phyloP scores from a whole-genome alignment of 2,113 vertebrate species.

The Mustela lutreola region DNA sequence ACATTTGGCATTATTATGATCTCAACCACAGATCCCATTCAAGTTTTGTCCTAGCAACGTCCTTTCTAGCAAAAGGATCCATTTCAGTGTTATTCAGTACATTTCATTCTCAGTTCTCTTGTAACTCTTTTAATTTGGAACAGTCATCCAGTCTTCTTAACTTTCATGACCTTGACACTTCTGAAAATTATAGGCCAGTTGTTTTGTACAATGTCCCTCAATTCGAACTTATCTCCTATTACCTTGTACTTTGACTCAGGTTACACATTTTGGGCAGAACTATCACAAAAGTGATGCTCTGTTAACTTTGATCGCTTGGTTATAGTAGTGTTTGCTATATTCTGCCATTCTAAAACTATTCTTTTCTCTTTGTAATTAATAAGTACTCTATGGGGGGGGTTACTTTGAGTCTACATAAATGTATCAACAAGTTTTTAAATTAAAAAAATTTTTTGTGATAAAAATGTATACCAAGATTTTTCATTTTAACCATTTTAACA shows the following conservation, averaged over 20 bases:
- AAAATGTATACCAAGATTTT: background rate
- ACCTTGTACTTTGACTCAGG: background rate
- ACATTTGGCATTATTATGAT: constrained; percentile 20
- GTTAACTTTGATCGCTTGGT: constrained; percentile 12
- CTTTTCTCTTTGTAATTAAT: background rate
- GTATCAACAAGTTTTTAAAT: background rate
- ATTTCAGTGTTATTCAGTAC: background rate
- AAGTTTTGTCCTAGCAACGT: background rate
- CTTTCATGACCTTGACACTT: constrained; percentile 19
- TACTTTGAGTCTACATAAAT: constrained; percentile 10
- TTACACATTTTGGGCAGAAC: background rate
- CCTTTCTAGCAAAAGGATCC: background rate
- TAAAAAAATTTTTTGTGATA: constrained; percentile 31
- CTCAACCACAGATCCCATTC: background rate
- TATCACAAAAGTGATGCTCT: background rate
- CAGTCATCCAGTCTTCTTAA: background rate
- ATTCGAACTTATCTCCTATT: background rate
- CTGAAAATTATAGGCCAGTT: background rate
- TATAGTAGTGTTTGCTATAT: background rate
- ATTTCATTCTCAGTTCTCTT: constrained; percentile 32
- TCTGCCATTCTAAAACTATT: constrained; percentile 23
- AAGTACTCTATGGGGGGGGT: background rate
- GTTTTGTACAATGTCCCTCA: background rate
- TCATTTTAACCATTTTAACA: constrained; percentile 9
- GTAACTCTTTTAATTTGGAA: background rate